These are phyloP conservation scores for Aselliscus stoliczkanus DNA, from an alignment of 2,797 vertebrate genomes.

Conservation along the genomic window DNA sequence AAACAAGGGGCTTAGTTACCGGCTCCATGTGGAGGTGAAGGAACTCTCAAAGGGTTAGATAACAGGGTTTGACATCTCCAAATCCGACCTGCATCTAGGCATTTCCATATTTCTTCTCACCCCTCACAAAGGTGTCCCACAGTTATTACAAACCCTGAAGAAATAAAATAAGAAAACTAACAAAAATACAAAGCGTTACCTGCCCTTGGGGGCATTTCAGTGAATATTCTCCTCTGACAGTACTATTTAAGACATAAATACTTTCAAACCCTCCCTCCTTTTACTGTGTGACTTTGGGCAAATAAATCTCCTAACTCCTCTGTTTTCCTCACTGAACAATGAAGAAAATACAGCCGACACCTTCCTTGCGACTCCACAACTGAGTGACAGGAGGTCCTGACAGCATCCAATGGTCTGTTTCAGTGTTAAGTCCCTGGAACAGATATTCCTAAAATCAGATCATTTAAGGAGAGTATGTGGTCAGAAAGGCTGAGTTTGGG, in stretches of 20 bases:
- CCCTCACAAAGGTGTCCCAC: background rate
- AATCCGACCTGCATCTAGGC: background rate
- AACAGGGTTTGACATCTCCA: background rate
- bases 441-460: background rate
- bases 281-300: background rate
- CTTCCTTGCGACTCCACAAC: accelerated
- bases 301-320: background rate
- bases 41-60: background rate
- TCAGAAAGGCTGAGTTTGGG: background rate
- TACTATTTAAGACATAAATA: background rate
- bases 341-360: too few species aligned
- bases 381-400: too few species aligned
- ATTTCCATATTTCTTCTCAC: background rate
- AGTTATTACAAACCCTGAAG: background rate
- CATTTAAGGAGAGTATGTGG: accelerated
- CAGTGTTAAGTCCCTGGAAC: accelerated
- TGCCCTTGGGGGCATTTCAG: background rate
- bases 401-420: accelerated
- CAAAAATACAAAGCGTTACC: background rate
- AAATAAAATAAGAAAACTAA: background rate
- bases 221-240: background rate
- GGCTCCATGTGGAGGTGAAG: background rate
- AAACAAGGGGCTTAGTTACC: too few species aligned
- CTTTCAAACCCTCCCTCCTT: background rate
- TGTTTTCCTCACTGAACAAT: background rate